Evolutionary conservation across 2,113 vertebrate genomes (phyloP).

Genomic region (Dolichallabes microphthalmus): DNA sequence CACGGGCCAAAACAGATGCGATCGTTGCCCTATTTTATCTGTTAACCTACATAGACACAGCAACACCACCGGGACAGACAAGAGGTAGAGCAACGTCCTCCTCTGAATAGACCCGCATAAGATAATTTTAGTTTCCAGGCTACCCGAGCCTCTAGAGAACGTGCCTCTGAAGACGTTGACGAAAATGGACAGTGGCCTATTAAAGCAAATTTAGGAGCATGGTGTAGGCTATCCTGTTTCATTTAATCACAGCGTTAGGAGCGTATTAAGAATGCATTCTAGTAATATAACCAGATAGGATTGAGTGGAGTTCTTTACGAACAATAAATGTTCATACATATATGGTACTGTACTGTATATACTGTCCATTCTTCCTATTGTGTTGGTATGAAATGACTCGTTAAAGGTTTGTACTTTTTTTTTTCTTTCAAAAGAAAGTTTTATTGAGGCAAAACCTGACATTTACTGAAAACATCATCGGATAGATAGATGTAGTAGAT

Average conservation of each 20-base stretch:
- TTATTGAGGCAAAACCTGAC: too few species aligned
- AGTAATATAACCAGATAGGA: slow-evolving; percentile 2
- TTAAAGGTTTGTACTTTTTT: background rate
- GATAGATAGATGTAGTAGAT: too few species aligned
- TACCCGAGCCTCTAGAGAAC: slow-evolving; percentile 25
- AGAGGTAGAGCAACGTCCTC: slow-evolving; percentile 28
- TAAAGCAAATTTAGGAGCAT: slow-evolving; percentile 19
- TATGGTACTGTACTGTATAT: too few species aligned
- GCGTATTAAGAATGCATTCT: background rate
- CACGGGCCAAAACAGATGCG: slow-evolving; percentile 4
- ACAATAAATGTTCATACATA: background rate
- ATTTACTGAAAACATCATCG: too few species aligned
- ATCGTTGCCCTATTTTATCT: slow-evolving; percentile 10
- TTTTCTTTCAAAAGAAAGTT: too few species aligned
- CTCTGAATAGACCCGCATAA: slow-evolving; percentile 34
- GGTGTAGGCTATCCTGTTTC: slow-evolving; percentile 3
- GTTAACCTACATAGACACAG: slow-evolving; percentile 46
- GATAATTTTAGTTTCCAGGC: slow-evolving; percentile 50
- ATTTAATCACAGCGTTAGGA: slow-evolving; percentile 17
- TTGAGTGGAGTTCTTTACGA: background rate
- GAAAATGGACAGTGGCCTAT: slow-evolving; percentile 15
- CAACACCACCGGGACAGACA: slow-evolving; percentile 19
- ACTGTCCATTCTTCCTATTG: background rate
- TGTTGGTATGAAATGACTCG: background rate
- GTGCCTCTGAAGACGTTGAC: slow-evolving; percentile 5